Evolutionary conservation across 1,140 invertebrate species (phyloP), one percentile per base, ranked within the genome.

Genomic region (Neelides sp.): DNA sequence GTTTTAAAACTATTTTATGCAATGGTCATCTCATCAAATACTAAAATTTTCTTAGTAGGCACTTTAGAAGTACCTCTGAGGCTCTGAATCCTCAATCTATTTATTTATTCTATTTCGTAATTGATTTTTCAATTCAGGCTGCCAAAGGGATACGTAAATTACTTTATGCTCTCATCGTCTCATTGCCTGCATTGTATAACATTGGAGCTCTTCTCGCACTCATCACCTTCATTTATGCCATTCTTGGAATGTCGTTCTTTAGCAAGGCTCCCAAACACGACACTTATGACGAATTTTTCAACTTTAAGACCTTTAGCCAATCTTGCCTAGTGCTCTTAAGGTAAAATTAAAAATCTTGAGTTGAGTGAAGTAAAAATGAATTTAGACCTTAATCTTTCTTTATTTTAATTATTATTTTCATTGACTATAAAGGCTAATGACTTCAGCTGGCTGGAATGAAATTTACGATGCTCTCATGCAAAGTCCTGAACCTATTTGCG

Each of bases 381-480:
- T n/a, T n/a, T n/a, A n/a, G n/a, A n/a, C n/a, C n/a, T n/a, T n/a
- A n/a, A n/a, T n/a, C n/a, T n/a, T n/a, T n/a, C n/a, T n/a, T n/a
- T n/a, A n/a, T n/a, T n/a, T n/a, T n/a, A n/a, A n/a, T n/a, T n/a
- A n/a, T n/a, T n/a, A n/a, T n/a, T n/a, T n/a, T 39, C 15, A 7
- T 5, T 15, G 20, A 5, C 10, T 45, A 3, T 32, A 15, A 24
- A 83, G 87, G 58, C 71, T 95, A 50, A 89, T 93, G 74, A 95
- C 91, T 2, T 92, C 90, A 45, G 87, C 87, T 20, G 88, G 89
- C 24, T 93, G 88, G 89, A 92, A 92, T 64, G 88, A 93, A 66
- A 85, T 93, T 2, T 70, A 92, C 32, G 84, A 89, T 64, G 85
- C 86, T 1, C 69, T 93, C 28, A 88, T 90, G 82, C 80, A 87